Evolutionary conservation across 2,797 vertebrate species (phyloP).

Genomic region (Lithobates sylvaticus): DNA sequence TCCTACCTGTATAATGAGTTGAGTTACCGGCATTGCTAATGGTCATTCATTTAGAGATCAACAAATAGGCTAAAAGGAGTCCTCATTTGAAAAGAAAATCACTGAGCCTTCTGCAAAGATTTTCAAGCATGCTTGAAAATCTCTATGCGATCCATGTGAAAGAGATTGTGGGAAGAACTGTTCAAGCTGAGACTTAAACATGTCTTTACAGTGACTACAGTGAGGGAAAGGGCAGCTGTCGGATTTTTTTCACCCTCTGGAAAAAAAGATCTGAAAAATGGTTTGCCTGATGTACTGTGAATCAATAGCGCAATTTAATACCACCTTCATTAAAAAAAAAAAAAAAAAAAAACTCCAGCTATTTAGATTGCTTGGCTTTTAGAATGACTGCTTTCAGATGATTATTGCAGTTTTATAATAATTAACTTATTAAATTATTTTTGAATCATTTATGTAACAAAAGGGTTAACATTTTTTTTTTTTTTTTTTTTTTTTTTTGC

Average conservation of each 20-base stretch:
- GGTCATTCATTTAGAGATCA: background rate
- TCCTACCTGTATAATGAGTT: background rate
- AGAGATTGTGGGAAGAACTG: background rate
- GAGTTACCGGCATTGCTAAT: background rate
- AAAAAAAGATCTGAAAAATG: background rate
- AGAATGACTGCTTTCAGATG: background rate
- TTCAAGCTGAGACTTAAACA: background rate
- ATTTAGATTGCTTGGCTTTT: background rate
- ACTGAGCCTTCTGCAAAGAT: background rate
- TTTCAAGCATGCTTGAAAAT: background rate
- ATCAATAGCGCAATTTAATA: background rate
- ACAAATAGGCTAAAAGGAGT: background rate
- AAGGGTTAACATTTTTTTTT: background rate
- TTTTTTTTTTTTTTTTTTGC: background rate
- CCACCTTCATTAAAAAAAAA: background rate
- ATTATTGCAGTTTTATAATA: background rate
- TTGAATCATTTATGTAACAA: background rate
- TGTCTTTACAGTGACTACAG: background rate
- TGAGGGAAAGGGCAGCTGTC: background rate
- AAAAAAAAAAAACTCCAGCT: background rate
- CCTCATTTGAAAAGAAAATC: background rate
- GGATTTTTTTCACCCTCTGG: background rate
- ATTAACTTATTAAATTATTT: conserved; percentile 5
- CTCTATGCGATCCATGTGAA: background rate
- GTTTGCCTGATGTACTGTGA: background rate